Percentiles rank a stretch among this genome's conserved stretches.
phyloP scores from a whole-genome alignment of 2,888 invertebrate genomes.

The Tetranychus piercei region DNA sequence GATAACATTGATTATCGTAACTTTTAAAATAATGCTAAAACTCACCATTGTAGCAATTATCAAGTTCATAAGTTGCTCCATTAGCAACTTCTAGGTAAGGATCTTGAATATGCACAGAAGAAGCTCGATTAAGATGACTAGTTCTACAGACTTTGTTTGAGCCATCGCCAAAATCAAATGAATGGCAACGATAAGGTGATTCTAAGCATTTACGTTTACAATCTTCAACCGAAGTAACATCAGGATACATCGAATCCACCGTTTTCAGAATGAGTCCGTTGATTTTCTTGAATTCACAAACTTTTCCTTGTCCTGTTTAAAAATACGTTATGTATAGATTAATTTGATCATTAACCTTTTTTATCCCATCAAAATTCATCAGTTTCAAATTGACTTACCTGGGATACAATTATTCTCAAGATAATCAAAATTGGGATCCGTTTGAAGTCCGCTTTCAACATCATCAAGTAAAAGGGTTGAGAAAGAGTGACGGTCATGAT shows the following conservation, averaged over 20 bases:
- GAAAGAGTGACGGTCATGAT: conserved; percentile 32
- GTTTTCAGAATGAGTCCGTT: conserved; percentile 69
- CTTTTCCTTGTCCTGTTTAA: conserved; percentile 55
- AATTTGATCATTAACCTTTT: background rate
- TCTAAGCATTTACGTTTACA: conserved; percentile 71
- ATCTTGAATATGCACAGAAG: conserved; percentile 46
- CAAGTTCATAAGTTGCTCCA: conserved; percentile 73
- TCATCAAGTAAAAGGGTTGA: conserved; percentile 12
- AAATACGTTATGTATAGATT: background rate
- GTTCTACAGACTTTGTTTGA: conserved; percentile 80
- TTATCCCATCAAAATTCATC: background rate
- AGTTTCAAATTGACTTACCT: conserved; percentile 30
- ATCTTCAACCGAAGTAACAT: conserved; percentile 65
- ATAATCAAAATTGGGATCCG: conserved; percentile 31
- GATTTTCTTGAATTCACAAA: conserved; percentile 69
- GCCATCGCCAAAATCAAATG: conserved; percentile 80
- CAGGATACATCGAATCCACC: conserved; percentile 69
- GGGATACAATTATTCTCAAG: conserved; percentile 36
- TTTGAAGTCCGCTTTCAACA: conserved; percentile 16
- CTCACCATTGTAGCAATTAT: conserved; percentile 67
- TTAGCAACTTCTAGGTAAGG: conserved; percentile 48
- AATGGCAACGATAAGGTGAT: conserved; percentile 53
- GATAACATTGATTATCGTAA: background rate
- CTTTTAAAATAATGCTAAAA: background rate
- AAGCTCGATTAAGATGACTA: conserved; percentile 73